Conservation (phyloP, 2,797 vertebrate genomes). For the Rhinophrynus dorsalis region DNA sequence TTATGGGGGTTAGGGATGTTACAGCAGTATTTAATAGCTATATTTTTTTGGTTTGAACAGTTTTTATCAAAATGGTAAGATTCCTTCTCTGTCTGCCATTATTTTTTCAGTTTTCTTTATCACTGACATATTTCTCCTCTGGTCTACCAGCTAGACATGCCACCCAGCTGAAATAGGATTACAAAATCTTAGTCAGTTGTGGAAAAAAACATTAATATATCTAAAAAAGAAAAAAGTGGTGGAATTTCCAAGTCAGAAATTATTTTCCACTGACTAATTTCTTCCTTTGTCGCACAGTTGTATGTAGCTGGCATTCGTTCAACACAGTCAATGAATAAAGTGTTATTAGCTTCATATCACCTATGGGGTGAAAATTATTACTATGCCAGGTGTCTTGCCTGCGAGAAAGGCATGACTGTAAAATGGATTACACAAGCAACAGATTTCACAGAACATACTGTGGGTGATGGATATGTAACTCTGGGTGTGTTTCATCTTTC, state of each 20-base stretch:
- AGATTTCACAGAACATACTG: neutral
- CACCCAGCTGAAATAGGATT: too few relatives aligned
- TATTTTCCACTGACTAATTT: neutral
- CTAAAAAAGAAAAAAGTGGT: too few relatives aligned
- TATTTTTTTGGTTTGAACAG: too few relatives aligned
- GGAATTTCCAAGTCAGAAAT: conserved; percentile 7
- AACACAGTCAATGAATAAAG: neutral
- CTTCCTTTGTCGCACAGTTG: conserved; percentile 2
- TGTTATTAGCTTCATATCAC: neutral
- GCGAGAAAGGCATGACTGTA: neutral
- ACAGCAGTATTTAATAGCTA: too few relatives aligned
- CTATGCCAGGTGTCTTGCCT: neutral
- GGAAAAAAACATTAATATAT: neutral
- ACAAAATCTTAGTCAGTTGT: neutral
- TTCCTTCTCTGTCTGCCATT: too few relatives aligned
- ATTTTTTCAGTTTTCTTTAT: too few relatives aligned
- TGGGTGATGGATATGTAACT: neutral
- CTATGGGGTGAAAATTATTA: neutral
- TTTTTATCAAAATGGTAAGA: too few relatives aligned
- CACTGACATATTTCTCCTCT: too few relatives aligned
- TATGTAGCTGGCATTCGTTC: neutral
- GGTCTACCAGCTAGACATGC: too few relatives aligned
- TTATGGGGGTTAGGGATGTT: too few relatives aligned
- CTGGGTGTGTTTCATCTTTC: neutral
- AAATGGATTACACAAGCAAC: neutral